A percentile compares a stretch with the other conserved stretches of the same genome.
Conservation (phyloP, 2,797 vertebrate genomes). For the Epinephelus malabaricus region DNA sequence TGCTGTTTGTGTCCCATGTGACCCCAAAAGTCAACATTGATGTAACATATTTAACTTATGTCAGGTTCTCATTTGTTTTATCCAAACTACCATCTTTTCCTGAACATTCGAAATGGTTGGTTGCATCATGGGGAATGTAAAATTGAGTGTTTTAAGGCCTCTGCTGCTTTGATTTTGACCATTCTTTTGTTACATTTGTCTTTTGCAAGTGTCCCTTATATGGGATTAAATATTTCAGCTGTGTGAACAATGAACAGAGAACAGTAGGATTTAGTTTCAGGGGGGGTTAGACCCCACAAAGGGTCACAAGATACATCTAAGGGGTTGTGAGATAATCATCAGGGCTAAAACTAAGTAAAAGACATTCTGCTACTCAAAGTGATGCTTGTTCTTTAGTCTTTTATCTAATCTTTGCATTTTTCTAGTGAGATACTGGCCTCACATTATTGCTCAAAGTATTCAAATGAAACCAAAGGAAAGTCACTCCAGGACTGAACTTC, state of each 20-base stretch:
- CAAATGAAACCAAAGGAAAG: not conserved
- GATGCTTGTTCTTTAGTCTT: not conserved
- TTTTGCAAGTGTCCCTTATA: too few species aligned
- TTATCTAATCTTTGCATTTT: not conserved
- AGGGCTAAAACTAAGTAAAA: not conserved
- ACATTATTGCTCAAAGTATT: not conserved
- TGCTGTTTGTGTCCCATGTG: too few species aligned
- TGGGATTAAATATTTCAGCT: not conserved
- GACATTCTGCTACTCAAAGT: not conserved
- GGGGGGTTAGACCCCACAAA: too few species aligned
- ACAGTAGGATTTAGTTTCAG: not conserved
- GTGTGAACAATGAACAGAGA: not conserved
- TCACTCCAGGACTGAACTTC: not conserved
- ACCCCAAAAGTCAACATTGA: too few species aligned
- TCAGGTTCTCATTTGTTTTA: too few species aligned
- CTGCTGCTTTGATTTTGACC: not conserved
- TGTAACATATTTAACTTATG: too few species aligned
- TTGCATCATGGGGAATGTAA: not conserved
- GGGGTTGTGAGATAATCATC: not conserved
- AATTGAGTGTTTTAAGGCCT: not conserved
- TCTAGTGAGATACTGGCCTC: not conserved
- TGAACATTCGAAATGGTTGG: too few species aligned
- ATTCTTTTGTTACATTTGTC: not conserved
- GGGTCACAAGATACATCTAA: not conserved
- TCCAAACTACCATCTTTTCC: too few species aligned